Conservation (phyloP, 2,888 invertebrate genomes). For the Cactoblastis cactorum region DNA sequence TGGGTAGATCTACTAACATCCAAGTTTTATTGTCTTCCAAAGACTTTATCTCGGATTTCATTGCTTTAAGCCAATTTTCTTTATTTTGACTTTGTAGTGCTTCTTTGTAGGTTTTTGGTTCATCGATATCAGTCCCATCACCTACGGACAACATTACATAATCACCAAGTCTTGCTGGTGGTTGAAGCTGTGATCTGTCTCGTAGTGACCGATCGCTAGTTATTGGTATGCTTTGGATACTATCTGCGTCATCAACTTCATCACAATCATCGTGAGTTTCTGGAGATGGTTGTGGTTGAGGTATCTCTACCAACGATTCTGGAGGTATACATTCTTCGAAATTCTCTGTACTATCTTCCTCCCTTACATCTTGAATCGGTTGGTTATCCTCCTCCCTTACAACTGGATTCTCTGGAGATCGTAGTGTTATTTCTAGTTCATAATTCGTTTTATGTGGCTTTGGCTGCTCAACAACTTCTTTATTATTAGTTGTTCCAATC, state of each 20-base stretch:
- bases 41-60: slow-evolving; percentile 27
- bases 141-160: neutral
- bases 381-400: too few species aligned
- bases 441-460: too few species aligned
- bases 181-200: neutral
- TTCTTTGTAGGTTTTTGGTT: slow-evolving; percentile 12
- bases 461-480: too few species aligned
- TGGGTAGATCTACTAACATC: slow-evolving; percentile 23
- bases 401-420: too few species aligned
- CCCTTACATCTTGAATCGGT: too few species aligned
- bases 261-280: slow-evolving; percentile 8
- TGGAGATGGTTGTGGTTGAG: too few species aligned
- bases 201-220: neutral
- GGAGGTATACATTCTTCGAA: too few species aligned
- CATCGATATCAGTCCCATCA: neutral
- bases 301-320: too few species aligned
- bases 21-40: slow-evolving; percentile 18
- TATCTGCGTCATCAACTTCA: neutral
- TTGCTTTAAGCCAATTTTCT: slow-evolving; percentile 25
- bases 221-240: neutral
- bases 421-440: too few species aligned
- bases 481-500: too few species aligned
- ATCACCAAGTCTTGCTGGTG: neutral
- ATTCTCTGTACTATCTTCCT: too few species aligned
- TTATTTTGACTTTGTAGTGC: neutral